These are phyloP conservation scores for Drusus annulatus DNA, from an alignment of 1,140 invertebrate genomes.

Conservation along the genomic window DNA sequence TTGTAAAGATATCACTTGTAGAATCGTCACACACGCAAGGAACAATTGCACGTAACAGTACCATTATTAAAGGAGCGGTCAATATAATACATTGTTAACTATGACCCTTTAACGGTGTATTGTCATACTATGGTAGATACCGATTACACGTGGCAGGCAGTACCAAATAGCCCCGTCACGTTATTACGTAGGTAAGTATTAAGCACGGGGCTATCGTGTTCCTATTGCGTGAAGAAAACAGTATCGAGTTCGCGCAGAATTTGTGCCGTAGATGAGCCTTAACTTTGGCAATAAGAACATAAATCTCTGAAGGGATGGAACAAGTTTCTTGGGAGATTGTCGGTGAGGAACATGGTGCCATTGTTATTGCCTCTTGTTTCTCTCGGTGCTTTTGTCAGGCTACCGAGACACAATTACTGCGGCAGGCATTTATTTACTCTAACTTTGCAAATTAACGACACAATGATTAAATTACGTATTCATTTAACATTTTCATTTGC, in stretches of 20 bases:
- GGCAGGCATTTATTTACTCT: slow-evolving; percentile 42
- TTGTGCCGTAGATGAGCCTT: slow-evolving; percentile 46
- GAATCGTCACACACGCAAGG: too few relatives aligned
- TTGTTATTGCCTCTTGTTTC: slow-evolving; percentile 52
- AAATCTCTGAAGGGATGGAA: slow-evolving; percentile 54
- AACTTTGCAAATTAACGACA: slow-evolving; percentile 41
- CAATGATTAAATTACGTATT: slow-evolving; percentile 46
- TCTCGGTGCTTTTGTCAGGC: slow-evolving; percentile 28
- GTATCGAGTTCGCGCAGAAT: slow-evolving; percentile 10
- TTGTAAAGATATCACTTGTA: too few relatives aligned
- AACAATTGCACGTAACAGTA: too few relatives aligned
- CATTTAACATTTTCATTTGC: slow-evolving; percentile 44
- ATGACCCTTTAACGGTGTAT: too few relatives aligned
- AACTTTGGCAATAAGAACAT: slow-evolving; percentile 52
- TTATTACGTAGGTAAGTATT: too few relatives aligned
- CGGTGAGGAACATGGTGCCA: slow-evolving; percentile 49
- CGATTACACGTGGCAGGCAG: too few relatives aligned
- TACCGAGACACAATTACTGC: slow-evolving; percentile 35
- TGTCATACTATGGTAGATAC: too few relatives aligned
- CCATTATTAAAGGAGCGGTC: too few relatives aligned
- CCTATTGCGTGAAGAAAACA: slow-evolving; percentile 3
- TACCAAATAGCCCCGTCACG: too few relatives aligned
- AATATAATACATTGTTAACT: too few relatives aligned
- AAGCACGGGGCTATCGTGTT: not conserved
- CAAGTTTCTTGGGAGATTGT: slow-evolving; percentile 51